Percentiles rank a stretch among this genome's conserved stretches.
These are phyloP conservation scores for Pogonocherus hispidulus DNA, from an alignment of 2,888 invertebrate species.

Conservation along the genomic window DNA sequence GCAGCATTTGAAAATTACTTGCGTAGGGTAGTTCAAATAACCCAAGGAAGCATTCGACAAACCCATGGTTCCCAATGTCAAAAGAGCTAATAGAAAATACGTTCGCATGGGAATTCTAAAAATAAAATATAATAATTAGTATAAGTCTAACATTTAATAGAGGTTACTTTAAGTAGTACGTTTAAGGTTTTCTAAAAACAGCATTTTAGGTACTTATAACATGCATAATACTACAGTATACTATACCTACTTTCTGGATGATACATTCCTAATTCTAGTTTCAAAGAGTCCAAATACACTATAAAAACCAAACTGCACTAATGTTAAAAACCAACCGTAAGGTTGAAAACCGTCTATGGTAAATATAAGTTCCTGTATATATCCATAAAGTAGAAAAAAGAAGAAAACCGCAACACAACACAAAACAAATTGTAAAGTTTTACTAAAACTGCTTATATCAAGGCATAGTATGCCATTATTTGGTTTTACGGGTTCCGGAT, in stretches of 20 bases:
- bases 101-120: slow-evolving; percentile 86
- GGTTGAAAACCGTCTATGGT: slow-evolving; percentile 90
- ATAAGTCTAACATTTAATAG: no score
- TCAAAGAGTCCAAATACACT: slow-evolving; percentile 85
- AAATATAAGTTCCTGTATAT: slow-evolving; percentile 93
- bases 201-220: no score
- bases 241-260: slow-evolving; percentile 70
- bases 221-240: no score
- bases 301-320: slow-evolving; percentile 92
- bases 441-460: slow-evolving; percentile 77
- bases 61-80: slow-evolving; percentile 96
- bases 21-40: slow-evolving; percentile 96
- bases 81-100: slow-evolving; percentile 85
- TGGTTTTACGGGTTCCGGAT: slow-evolving; percentile 61
- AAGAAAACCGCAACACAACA: slow-evolving; percentile 87
- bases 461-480: slow-evolving; percentile 81
- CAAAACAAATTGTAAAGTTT: slow-evolving; percentile 80
- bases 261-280: slow-evolving; percentile 74
- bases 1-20: slow-evolving; percentile 98
- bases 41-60: slow-evolving; percentile 94
- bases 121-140: slow-evolving; percentile 53
- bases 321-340: slow-evolving; percentile 92
- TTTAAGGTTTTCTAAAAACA: no score
- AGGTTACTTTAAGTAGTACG: no score
- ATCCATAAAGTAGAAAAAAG: slow-evolving; percentile 92